Conservation (phyloP, 2,113 vertebrate genomes). For the Mus musculus region GRCm39 chr8:58337501-58338000, state of each 20-base stretch:
- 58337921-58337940: neutral
- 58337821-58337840: neutral
- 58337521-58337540: slow-evolving; percentile 95
- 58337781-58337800: neutral
- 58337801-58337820: neutral
- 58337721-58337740: neutral
- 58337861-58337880: neutral
- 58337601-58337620: neutral
- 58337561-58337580: slow-evolving; percentile 54
- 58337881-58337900: neutral
- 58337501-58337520: slow-evolving; percentile 93
- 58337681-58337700: neutral
- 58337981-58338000: too few species aligned
- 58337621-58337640: neutral
- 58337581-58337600: neutral
- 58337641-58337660: neutral
- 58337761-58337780: neutral
- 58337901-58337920: neutral
- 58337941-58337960: slow-evolving; percentile 26
- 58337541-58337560: slow-evolving; percentile 91
- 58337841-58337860: neutral
- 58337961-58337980: neutral
- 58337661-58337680: neutral
- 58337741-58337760: neutral
- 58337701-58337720: neutral